Percentiles rank a stretch among this genome's conserved stretches.
These are phyloP conservation scores for Galeopterus variegatus DNA, from an alignment of 2,113 vertebrate species.

Conservation along the genomic window DNA sequence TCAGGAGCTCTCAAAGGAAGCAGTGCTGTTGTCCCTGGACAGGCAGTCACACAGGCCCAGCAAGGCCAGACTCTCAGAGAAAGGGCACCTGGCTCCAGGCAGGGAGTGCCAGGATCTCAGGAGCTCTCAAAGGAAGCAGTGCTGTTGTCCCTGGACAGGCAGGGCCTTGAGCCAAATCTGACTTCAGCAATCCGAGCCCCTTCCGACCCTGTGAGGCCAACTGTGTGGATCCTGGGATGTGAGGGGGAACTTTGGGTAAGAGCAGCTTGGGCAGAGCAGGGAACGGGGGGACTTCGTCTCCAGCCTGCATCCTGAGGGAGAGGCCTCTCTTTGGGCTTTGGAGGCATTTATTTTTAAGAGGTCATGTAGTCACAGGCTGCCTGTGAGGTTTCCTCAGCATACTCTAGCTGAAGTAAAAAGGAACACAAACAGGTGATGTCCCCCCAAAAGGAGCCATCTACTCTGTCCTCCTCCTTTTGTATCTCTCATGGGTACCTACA, in stretches of 20 bases:
- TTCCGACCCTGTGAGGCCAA: neutral
- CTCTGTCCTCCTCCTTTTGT: neutral
- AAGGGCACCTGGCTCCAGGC: neutral
- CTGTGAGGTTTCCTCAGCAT: neutral
- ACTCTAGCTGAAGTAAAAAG: neutral
- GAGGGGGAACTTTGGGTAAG: neutral
- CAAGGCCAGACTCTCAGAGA: neutral
- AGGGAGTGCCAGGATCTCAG: neutral
- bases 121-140: neutral
- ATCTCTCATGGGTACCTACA: neutral
- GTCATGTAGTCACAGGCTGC: accelerated
- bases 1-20: neutral
- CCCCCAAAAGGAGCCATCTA: neutral
- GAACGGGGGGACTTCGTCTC: neutral
- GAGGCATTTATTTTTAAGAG: neutral
- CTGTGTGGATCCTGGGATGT: neutral
- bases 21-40: neutral
- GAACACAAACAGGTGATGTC: neutral
- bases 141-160: neutral
- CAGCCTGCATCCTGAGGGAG: neutral
- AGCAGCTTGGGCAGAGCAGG: accelerated
- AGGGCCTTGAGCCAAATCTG: neutral
- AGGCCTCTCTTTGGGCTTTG: neutral
- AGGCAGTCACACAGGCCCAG: neutral
- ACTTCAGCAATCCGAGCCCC: neutral